A percentile compares a stretch with the other conserved stretches of the same genome.
These are phyloP conservation scores for Eriosoma lanigerum DNA, from an alignment of 1,140 invertebrate species.

Conservation along the genomic window DNA sequence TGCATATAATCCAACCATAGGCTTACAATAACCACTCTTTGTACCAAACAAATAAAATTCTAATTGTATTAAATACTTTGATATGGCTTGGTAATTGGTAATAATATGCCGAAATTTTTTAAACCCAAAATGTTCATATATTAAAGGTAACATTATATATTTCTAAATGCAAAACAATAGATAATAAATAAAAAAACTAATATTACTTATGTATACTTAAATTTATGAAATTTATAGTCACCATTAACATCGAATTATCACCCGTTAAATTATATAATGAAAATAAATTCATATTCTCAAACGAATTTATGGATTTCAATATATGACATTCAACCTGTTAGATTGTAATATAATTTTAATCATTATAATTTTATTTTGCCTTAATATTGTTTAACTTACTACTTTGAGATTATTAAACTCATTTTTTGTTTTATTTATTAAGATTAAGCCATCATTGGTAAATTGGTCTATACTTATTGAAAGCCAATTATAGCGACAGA, in stretches of 20 bases:
- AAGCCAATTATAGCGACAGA: conserved; percentile 36
- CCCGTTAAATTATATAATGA: conserved; percentile 24
- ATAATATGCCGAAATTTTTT: neutral
- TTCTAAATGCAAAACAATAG: neutral
- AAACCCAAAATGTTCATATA: conserved; percentile 1
- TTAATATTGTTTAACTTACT: conserved; percentile 4
- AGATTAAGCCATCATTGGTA: conserved; percentile 12
- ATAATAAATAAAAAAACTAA: neutral
- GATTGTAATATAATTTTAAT: neutral
- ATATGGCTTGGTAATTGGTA: neutral
- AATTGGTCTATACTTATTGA: conserved; percentile 31
- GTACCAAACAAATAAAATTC: conserved; percentile 23
- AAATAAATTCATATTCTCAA: conserved; percentile 32
- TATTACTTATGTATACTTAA: neutral
- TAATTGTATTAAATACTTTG: conserved; percentile 5
- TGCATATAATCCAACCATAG: conserved; percentile 4
- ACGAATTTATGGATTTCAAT: neutral
- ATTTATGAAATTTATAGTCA: neutral
- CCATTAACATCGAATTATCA: neutral
- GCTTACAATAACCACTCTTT: neutral
- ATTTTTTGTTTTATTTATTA: conserved; percentile 36
- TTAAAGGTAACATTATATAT: neutral
- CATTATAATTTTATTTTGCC: no score
- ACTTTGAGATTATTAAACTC: neutral
- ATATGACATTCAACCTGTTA: conserved; percentile 20